Evolutionary conservation across 1,140 invertebrate genomes (phyloP).

Genomic region (Mizuhopecten yessoensis): DNA sequence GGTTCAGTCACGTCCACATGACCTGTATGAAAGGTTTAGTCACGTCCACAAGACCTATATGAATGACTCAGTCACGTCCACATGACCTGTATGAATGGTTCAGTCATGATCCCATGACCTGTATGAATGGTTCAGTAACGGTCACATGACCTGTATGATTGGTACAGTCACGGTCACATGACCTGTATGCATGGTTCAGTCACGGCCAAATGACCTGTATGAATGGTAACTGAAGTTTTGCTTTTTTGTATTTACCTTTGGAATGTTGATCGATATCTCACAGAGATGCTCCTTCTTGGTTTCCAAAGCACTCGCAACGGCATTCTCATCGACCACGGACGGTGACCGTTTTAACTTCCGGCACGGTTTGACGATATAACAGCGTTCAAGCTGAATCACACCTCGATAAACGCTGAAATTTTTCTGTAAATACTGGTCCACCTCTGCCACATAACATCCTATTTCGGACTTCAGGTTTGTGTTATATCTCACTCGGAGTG

Average conservation of each 20-base stretch:
- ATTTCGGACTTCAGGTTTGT: conserved; percentile 72
- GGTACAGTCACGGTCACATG: too few relatives aligned
- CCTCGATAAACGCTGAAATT: conserved; percentile 77
- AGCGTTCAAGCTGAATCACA: conserved; percentile 67
- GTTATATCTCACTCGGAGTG: conserved; percentile 71
- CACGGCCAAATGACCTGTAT: too few relatives aligned
- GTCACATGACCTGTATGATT: too few relatives aligned
- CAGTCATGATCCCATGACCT: too few relatives aligned
- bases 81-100: too few relatives aligned
- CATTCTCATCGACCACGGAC: conserved; percentile 63
- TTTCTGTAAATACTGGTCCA: conserved; percentile 78
- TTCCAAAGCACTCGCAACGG: conserved; percentile 44
- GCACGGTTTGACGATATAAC: conserved; percentile 60
- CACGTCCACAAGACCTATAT: too few relatives aligned
- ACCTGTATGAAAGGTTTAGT: too few relatives aligned
- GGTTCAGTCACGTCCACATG: too few relatives aligned
- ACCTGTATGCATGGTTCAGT: too few relatives aligned
- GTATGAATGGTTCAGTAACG: too few relatives aligned
- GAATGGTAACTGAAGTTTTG: too few relatives aligned
- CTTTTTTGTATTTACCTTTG: conserved; percentile 70
- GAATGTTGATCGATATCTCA: conserved; percentile 76
- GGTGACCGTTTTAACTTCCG: conserved; percentile 58
- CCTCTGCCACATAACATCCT: conserved; percentile 70
- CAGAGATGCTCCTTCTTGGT: conserved; percentile 70
- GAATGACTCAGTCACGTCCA: too few relatives aligned